Percentiles rank a stretch among this genome's conserved stretches.
Evolutionary conservation across 2,113 vertebrate genomes (phyloP).

Genomic region (Coptodon bakossiorum): DNA sequence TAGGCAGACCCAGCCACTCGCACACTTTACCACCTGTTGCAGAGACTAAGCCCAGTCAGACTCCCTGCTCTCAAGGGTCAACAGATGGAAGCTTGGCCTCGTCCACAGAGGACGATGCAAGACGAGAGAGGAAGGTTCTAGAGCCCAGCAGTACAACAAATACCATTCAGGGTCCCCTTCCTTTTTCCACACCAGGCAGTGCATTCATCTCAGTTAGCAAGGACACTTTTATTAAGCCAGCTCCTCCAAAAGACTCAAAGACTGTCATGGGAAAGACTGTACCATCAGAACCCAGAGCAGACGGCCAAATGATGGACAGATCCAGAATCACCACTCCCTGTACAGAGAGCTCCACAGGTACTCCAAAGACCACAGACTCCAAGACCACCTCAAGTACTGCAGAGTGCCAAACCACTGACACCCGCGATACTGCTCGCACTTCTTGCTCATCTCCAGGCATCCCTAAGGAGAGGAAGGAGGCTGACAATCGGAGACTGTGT

Average conservation of each 20-base stretch:
- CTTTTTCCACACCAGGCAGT: slow-evolving; percentile 71
- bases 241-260: slow-evolving; percentile 30
- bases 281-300: neutral
- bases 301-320: neutral
- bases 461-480: slow-evolving; percentile 71
- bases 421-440: slow-evolving; percentile 16
- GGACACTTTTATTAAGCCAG: slow-evolving; percentile 56
- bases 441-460: slow-evolving; percentile 53
- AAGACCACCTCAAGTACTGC: neutral
- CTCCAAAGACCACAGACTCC: neutral
- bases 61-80: neutral
- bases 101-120: neutral
- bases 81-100: neutral
- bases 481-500: slow-evolving; percentile 45
- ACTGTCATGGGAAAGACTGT: neutral
- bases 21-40: neutral
- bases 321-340: neutral
- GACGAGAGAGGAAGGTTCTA: neutral
- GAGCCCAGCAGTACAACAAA: slow-evolving; percentile 4
- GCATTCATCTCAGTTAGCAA: slow-evolving; percentile 70
- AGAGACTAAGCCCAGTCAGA: neutral
- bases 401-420: neutral
- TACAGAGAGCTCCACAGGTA: neutral
- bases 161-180: slow-evolving; percentile 33
- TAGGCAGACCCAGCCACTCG: neutral